Evolutionary conservation across 2,113 vertebrate species (phyloP).

Genomic region (Gnathonemus echidnorhynchus): DNA sequence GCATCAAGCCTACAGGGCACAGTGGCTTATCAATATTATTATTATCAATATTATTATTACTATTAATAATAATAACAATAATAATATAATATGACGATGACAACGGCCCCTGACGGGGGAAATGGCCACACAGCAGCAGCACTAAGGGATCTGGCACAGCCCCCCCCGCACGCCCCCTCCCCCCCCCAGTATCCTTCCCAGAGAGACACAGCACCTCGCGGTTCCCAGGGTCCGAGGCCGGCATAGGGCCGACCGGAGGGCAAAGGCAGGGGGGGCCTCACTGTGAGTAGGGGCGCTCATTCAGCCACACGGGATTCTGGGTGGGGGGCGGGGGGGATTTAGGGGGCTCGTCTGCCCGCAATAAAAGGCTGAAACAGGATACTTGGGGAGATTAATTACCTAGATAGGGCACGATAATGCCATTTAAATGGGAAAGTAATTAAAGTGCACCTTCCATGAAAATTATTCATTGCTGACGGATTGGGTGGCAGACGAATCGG

Average conservation of each 20-base stretch:
- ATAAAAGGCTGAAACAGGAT: slow-evolving; percentile 98
- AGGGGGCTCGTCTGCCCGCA: slow-evolving; percentile 83
- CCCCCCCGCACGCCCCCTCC: not conserved
- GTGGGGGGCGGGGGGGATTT: slow-evolving; percentile 54
- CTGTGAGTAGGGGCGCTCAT: slow-evolving; percentile 62
- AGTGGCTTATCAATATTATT: not conserved
- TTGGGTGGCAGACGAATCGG: slow-evolving; percentile 96
- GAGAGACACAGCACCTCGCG: slow-evolving; percentile 23
- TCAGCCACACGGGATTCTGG: slow-evolving; percentile 82
- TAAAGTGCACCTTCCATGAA: slow-evolving; percentile 99
- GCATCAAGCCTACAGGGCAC: not conserved
- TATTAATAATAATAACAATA: not conserved
- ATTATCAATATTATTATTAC: not conserved
- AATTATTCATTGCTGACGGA: slow-evolving; percentile 99
- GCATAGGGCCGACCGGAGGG: slow-evolving; percentile 38
- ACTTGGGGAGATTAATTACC: slow-evolving; percentile 98
- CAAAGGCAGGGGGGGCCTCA: slow-evolving; percentile 22
- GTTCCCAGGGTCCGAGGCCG: slow-evolving; percentile 38
- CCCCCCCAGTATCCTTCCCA: slow-evolving; percentile 21
- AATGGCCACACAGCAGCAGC: not conserved
- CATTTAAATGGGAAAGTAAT: slow-evolving; percentile 99
- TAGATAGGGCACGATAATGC: slow-evolving; percentile 93
- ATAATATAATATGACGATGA: not conserved
- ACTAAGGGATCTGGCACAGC: not conserved
- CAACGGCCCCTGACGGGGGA: not conserved